Conservation (phyloP, 2,113 vertebrate genomes). For the Corapipo altera region DNA sequence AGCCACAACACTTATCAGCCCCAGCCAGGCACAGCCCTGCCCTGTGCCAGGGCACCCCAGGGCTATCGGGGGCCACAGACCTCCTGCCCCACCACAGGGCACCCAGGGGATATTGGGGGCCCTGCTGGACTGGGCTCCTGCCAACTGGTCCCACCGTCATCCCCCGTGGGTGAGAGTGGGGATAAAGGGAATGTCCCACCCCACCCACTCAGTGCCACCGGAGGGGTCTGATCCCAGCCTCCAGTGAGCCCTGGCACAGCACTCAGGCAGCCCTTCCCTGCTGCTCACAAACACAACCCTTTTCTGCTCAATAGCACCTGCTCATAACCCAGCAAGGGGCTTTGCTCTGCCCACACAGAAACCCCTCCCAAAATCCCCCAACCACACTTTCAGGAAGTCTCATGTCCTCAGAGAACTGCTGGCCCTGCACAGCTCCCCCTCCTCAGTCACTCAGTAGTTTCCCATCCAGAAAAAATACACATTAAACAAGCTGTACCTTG, state of each 20-base stretch:
- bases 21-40: background rate
- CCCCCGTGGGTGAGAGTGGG: fast-evolving
- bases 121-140: background rate
- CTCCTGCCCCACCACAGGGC: background rate
- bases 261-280: fast-evolving
- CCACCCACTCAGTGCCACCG: fast-evolving
- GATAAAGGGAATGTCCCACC: background rate
- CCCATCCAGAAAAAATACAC: fast-evolving
- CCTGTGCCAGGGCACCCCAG: background rate
- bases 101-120: background rate
- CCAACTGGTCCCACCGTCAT: background rate
- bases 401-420: fast-evolving
- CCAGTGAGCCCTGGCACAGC: background rate
- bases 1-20: background rate
- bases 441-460: background rate
- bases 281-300: background rate
- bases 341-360: background rate
- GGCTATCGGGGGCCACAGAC: background rate
- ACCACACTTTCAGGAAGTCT: fast-evolving
- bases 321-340: fast-evolving
- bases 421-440: background rate
- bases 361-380: background rate
- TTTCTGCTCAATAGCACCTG: fast-evolving
- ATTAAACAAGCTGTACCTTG: background rate
- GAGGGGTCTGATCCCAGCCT: background rate